Conservation (phyloP, 2,888 invertebrate genomes). For the Dioctria rufipes region DNA sequence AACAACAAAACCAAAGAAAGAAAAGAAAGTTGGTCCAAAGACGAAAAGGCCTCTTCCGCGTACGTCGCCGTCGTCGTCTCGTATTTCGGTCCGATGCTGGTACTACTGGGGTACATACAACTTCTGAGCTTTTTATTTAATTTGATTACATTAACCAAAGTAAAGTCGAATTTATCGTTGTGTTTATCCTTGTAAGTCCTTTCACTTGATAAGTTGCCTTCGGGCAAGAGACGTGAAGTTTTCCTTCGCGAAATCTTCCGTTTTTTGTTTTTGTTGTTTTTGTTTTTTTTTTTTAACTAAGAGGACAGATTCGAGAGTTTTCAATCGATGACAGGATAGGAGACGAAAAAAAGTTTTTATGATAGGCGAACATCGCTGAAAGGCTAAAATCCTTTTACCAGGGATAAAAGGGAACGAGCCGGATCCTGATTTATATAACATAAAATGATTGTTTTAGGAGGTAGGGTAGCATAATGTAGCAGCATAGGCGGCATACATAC, state of each 20-base stretch:
- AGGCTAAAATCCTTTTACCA: constrained; percentile 45
- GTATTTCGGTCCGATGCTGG: neutral
- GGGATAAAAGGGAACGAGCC: constrained; percentile 18
- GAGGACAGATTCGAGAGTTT: constrained; percentile 35
- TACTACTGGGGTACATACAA: constrained; percentile 10
- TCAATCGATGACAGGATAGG: constrained; percentile 37
- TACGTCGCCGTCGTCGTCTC: too few species aligned
- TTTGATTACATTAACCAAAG: constrained; percentile 54
- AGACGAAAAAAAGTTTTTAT: constrained; percentile 46
- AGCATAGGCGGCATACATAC: constrained; percentile 40
- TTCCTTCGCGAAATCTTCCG: neutral
- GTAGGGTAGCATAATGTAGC: constrained; percentile 23
- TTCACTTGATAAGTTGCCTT: constrained; percentile 28
- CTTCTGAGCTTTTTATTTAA: constrained; percentile 52
- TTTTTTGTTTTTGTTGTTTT: too few species aligned
- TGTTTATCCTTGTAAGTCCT: constrained; percentile 50
- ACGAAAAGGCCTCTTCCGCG: too few species aligned
- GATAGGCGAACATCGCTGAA: constrained; percentile 41
- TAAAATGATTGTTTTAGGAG: constrained; percentile 48
- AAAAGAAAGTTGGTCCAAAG: too few species aligned
- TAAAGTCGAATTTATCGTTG: constrained; percentile 50
- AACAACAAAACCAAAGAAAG: too few species aligned
- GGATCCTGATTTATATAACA: constrained; percentile 48
- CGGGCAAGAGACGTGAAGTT: neutral
- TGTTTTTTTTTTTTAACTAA: too few species aligned